Evolutionary conservation across 2,888 invertebrate genomes (phyloP), one percentile per base, ranked within the genome.

Genomic region (Ypsolopha sequella): DNA sequence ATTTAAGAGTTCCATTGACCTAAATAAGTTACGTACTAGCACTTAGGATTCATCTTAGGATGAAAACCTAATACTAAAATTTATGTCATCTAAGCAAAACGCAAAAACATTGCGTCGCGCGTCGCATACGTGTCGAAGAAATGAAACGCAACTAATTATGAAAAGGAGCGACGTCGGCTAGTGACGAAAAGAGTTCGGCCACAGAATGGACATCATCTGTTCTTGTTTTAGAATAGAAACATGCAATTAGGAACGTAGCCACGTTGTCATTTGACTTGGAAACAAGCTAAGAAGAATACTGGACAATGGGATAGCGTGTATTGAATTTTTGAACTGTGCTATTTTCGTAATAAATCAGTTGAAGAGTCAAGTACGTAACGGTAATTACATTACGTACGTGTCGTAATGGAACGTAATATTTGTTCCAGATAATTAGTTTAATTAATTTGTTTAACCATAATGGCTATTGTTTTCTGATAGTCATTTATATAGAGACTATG

Each of bases 131-230:
- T 66, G 62, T 60, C 61, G 63, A 60, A 64, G 70, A 81, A 80
- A 80, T 80, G 63, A 80, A 70, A 80, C 82, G 80, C 63, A 68
- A 70, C 82, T 60, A 84, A 85, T 82, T 66, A 61, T 71, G 69
- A 69, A 76, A 71, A 70, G 66, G 62, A 64, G 63, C 59, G 57
- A 61, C 62, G 65, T 70, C 66, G 36, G 43, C 43, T 13, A 49
- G 49, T 49, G 45, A 44, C 44, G 49, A 46, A 48, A 52, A 41
- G 45, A 41, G 46, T 48, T 41, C 36, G 33, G 49, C 14, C 36
- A 52, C 44, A 53, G 33, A 39, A 52, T 36, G 51, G 39, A 53
- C 53, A 54, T 52, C 50, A 54, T 48, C 50, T 50, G 52, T 53
- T 60, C 61, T 64, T 61, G 61, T 62, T 59, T 60, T 50, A 51